These are phyloP conservation scores for Epinephelus lanceolatus DNA, from an alignment of 2,113 vertebrate genomes.

Conservation along the genomic window DNA sequence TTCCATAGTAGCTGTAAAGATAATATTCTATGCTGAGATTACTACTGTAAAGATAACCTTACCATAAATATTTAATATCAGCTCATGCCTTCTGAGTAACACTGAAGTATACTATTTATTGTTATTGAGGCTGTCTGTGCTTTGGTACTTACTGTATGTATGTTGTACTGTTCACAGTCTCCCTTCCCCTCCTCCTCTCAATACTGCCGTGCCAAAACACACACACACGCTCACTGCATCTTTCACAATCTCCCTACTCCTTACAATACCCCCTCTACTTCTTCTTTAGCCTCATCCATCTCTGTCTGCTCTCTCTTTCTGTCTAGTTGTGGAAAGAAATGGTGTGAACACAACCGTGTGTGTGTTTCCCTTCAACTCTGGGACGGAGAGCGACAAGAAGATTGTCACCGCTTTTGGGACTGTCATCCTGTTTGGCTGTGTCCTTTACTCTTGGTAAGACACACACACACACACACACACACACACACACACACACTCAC, in stretches of 20 bases:
- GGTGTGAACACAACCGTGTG: conserved; percentile 92
- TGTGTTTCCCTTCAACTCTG: conserved; percentile 88
- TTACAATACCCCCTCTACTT: conserved; percentile 13
- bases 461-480: neutral
- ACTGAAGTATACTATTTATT: neutral
- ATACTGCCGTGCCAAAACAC: conserved; percentile 37
- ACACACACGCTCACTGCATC: conserved; percentile 12
- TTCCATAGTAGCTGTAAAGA: conserved; percentile 10
- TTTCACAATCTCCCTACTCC: conserved; percentile 17
- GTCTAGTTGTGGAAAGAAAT: conserved; percentile 70
- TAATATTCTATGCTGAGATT: neutral
- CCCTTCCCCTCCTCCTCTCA: neutral
- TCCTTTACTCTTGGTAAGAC: conserved; percentile 95
- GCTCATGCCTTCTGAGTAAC: neutral
- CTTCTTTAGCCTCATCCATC: conserved; percentile 28
- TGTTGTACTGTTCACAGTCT: neutral
- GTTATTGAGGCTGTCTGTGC: conserved; percentile 1
- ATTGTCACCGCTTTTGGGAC: conserved; percentile 91
- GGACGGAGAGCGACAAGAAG: conserved; percentile 88
- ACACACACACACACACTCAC: conserved; percentile 24
- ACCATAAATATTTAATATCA: conserved; percentile 20
- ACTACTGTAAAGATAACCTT: conserved; percentile 5
- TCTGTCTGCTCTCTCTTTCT: conserved; percentile 53
- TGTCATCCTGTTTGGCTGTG: conserved; percentile 89
- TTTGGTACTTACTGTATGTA: conserved; percentile 6